These are phyloP conservation scores for Diadophis punctatus DNA, from an alignment of 2,113 vertebrate genomes.

Conservation along the genomic window DNA sequence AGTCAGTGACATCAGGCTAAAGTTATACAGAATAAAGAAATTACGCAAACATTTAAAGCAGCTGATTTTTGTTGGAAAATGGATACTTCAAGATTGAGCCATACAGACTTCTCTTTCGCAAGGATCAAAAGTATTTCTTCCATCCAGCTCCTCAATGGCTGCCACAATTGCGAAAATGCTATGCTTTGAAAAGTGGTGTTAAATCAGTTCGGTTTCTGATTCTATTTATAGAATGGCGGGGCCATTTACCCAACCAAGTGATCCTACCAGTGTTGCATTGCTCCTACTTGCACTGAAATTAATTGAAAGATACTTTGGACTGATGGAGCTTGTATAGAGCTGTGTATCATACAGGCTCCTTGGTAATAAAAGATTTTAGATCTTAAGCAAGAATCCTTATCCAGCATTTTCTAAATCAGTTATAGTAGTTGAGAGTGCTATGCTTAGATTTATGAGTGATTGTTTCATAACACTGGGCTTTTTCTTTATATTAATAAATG, in stretches of 20 bases:
- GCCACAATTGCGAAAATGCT: not conserved
- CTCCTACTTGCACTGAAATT: not conserved
- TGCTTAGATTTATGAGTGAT: not conserved
- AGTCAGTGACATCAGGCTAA: not conserved
- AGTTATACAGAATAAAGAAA: not conserved
- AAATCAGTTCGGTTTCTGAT: not conserved
- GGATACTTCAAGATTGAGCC: not conserved
- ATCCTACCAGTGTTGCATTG: not conserved
- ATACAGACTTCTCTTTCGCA: not conserved
- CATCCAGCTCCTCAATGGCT: not conserved
- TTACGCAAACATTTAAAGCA: not conserved
- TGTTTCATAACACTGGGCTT: not conserved
- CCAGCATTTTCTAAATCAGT: not conserved
- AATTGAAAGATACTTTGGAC: not conserved
- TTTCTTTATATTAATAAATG: not conserved
- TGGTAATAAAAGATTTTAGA: not conserved
- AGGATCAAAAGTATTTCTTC: not conserved
- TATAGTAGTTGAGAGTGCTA: not conserved
- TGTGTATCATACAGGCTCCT: not conserved
- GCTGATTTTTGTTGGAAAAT: not conserved
- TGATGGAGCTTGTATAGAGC: not conserved
- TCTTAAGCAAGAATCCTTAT: not conserved
- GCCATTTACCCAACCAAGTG: not conserved
- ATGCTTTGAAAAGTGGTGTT: not conserved
- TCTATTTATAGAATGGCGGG: not conserved